A percentile compares a stretch with the other conserved stretches of the same genome.
Conservation (phyloP, 1,140 invertebrate species). For the Eupristina koningsbergeri region DNA sequence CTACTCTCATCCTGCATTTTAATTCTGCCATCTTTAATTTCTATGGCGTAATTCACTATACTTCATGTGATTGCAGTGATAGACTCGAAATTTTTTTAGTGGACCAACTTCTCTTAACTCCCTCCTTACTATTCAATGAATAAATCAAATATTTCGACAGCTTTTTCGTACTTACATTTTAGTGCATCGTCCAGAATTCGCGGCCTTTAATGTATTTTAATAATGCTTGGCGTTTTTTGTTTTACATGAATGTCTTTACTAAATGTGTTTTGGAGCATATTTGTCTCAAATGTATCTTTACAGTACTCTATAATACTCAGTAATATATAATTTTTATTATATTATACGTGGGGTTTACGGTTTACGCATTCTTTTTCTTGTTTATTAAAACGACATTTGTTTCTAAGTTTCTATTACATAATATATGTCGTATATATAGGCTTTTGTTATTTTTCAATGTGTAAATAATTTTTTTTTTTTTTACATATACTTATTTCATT, state of each 20-base stretch:
- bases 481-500: background rate
- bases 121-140: slow-evolving; percentile 9
- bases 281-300: background rate
- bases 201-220: slow-evolving; percentile 3
- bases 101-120: slow-evolving; percentile 40
- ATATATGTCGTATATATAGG: background rate
- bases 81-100: slow-evolving; percentile 44
- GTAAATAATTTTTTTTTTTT: background rate
- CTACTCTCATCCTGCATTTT: slow-evolving; percentile 7
- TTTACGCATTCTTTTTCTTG: background rate
- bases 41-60: slow-evolving; percentile 44
- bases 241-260: background rate
- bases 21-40: slow-evolving; percentile 28
- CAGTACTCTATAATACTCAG: background rate
- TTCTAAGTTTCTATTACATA: background rate
- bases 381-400: slow-evolving; percentile 13
- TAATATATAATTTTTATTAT: slow-evolving; percentile 36
- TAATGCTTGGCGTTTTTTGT: slow-evolving; percentile 18
- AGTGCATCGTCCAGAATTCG: slow-evolving; percentile 6
- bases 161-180: slow-evolving; percentile 30
- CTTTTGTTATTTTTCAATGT: background rate
- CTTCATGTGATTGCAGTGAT: slow-evolving; percentile 40
- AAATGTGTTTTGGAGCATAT: background rate
- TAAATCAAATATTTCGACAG: slow-evolving; percentile 1
- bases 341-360: slow-evolving; percentile 25